Conservation (phyloP, 2,888 invertebrate genomes). For the Zele albiditarsus region DNA sequence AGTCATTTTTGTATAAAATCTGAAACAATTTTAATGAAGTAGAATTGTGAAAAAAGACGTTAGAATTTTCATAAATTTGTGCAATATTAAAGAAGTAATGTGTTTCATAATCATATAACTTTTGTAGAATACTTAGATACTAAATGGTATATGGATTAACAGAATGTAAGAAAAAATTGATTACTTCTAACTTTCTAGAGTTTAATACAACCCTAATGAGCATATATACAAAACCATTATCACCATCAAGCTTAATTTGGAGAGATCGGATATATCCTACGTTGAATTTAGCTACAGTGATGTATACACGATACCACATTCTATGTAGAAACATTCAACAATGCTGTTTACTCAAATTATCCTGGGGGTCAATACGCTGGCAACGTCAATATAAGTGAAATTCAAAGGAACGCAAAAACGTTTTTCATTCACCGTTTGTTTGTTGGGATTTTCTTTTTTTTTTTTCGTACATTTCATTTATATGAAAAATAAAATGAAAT, state of each 20-base stretch:
- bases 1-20: no score
- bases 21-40: no score
- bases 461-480: not conserved
- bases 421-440: not conserved
- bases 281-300: not conserved
- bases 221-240: not conserved
- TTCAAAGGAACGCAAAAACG: no score
- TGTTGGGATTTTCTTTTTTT: not conserved
- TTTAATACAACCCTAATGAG: not conserved
- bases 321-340: not conserved
- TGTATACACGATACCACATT: not conserved
- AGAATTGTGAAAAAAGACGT: no score
- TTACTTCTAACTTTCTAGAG: no score
- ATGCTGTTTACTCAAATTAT: not conserved
- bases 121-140: no score
- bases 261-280: not conserved
- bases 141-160: no score
- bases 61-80: no score
- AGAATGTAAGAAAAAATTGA: no score
- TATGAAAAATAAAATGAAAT: no score
- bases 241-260: not conserved
- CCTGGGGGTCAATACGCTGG: not conserved
- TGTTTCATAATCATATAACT: no score
- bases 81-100: no score
- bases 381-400: not conserved